Base-by-base conservation (phyloP, 1,140 invertebrate genomes). In the Caenorhabditis brenneri region DNA sequence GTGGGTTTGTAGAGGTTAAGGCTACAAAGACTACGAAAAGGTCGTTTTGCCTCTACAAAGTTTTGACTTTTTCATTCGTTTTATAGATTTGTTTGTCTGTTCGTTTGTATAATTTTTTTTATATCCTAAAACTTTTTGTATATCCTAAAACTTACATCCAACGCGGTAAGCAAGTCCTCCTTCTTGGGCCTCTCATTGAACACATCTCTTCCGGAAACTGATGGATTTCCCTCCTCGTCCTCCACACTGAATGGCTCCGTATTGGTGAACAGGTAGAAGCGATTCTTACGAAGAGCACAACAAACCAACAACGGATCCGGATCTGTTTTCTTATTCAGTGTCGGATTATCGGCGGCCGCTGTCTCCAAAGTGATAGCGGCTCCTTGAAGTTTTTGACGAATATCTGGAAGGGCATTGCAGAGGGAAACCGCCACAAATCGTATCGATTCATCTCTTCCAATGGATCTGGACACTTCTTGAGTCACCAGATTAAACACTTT, bases 131-230 rank as follows among this genome's bases (percentile, higher is more conserved):
- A 16, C 48, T 48, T 84, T n/a, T n/a, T n/a, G n/a, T n/a, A n/a
- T n/a, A n/a, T n/a, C n/a, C n/a, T n/a, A n/a, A n/a, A n/a, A 19
- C 49, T 48, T 84, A 95, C 94, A 91, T 98, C 97, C 0, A 96
- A 97, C 0, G 97, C 96, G 0, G 97, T 95, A 84, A 99, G 95
- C 65, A 97, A 96, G 87, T 99, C 97, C 91, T 99, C 98, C 91
- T 99, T 99, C 0, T 96, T 96, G 1, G 98, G 98, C 90, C 97
- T 98, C 91, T 99, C 98, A 91, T 99, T 99, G 90, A 99, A 99
- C 10, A 99, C 93, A 91, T 99, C 97, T 87, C 97, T 92, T 19
- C 94, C 94, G 87, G 96, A 95, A n/a, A 93, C 93, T 19, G 65
- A 74, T n/a, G 65, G 65, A 74, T 74, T 74, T 88, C 93, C 96